These are phyloP conservation scores for Ibidorhyncha struthersii DNA, from an alignment of 2,113 vertebrate species.

Conservation along the genomic window DNA sequence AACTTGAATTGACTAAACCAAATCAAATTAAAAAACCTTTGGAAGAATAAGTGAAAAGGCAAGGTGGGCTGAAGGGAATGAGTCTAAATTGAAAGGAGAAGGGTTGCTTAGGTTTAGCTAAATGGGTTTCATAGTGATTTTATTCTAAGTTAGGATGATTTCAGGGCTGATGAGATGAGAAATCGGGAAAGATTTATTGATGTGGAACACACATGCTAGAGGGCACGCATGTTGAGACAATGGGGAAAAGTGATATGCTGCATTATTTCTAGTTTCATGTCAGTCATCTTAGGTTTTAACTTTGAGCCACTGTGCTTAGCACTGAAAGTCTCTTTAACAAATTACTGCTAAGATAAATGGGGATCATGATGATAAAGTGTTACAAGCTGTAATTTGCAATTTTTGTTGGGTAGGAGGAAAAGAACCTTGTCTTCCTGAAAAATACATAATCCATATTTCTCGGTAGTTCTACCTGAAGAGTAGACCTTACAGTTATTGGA, in stretches of 20 bases:
- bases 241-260: not conserved
- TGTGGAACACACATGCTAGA: not conserved
- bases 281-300: not conserved
- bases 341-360: not conserved
- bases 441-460: not conserved
- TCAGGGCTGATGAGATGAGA: not conserved
- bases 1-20: not conserved
- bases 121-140: not conserved
- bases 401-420: not conserved
- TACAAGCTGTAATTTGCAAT: not conserved
- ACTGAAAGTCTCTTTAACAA: not conserved
- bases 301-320: not conserved
- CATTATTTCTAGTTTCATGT: not conserved
- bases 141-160: not conserved
- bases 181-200: not conserved
- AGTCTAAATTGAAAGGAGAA: not conserved
- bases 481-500: not conserved
- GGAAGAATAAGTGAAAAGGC: not conserved
- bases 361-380: not conserved
- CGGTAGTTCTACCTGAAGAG: not conserved
- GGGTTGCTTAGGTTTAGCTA: not conserved
- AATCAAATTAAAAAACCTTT: not conserved
- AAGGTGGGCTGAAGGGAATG: not conserved
- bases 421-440: not conserved
- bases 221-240: not conserved